Evolutionary conservation across 1,140 invertebrate species (phyloP).

Genomic region (Leptopilina boulardi): DNA sequence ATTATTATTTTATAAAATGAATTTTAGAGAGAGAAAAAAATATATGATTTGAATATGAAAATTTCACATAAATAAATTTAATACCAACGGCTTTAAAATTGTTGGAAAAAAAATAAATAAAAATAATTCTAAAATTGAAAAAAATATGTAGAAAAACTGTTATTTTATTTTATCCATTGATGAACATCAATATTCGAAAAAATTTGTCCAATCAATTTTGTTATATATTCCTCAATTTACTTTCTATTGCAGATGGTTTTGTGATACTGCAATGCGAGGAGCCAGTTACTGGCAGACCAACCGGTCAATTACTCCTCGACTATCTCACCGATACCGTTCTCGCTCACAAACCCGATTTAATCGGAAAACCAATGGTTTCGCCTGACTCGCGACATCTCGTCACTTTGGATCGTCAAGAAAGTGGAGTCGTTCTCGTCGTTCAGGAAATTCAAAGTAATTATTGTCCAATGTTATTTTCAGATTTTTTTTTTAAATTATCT

Average conservation of each 20-base stretch:
- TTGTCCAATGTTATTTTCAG: too few species aligned
- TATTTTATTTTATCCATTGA: neutral
- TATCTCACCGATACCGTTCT: constrained; percentile 87
- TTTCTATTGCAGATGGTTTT: constrained; percentile 81
- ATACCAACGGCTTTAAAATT: constrained; percentile 35
- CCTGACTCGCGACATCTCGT: constrained; percentile 85
- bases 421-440: constrained; percentile 83
- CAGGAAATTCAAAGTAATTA: constrained; percentile 81
- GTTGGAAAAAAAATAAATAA: neutral
- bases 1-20: neutral
- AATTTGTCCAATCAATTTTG: constrained; percentile 10
- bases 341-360: constrained; percentile 79
- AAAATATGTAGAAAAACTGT: neutral
- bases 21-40: too few species aligned
- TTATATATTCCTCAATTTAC: constrained; percentile 7
- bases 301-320: constrained; percentile 85
- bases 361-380: constrained; percentile 83
- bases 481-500: too few species aligned
- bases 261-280: constrained; percentile 85
- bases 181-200: neutral
- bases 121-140: neutral
- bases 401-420: constrained; percentile 79
- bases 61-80: too few species aligned
- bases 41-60: too few species aligned
- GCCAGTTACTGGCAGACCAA: constrained; percentile 79